phyloP scores from a whole-genome alignment of 2,113 vertebrate species.

The Tor tambroides region DNA sequence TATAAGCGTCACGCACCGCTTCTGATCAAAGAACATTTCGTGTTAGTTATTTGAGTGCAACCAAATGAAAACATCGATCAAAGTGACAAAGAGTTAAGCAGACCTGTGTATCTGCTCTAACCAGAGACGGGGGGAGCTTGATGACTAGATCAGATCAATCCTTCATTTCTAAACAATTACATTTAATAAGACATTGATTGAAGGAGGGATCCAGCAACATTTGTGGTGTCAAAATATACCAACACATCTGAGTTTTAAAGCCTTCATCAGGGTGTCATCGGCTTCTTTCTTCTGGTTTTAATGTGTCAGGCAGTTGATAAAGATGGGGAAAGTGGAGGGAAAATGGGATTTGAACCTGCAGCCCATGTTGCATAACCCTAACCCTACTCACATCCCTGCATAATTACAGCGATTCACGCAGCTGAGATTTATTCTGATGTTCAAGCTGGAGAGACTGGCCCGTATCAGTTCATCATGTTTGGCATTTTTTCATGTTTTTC shows the following conservation, averaged over 20 bases:
- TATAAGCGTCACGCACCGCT: conserved; percentile 63
- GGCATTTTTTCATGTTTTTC: too few relatives aligned
- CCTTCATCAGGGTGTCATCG: background rate
- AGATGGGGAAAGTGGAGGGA: background rate
- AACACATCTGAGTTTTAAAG: too few relatives aligned
- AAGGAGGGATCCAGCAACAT: background rate
- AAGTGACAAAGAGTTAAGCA: too few relatives aligned
- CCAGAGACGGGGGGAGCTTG: background rate
- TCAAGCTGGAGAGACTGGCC: background rate
- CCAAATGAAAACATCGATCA: too few relatives aligned
- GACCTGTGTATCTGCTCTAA: too few relatives aligned
- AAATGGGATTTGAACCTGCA: too few relatives aligned
- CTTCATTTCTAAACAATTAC: background rate
- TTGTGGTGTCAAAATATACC: background rate
- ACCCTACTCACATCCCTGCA: background rate
- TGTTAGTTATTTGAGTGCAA: too few relatives aligned
- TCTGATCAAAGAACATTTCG: background rate
- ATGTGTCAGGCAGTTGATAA: background rate
- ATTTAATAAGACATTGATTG: too few relatives aligned
- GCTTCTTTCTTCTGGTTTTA: background rate
- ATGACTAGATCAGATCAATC: background rate
- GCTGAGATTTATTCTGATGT: background rate
- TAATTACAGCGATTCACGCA: background rate
- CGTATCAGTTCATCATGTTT: background rate
- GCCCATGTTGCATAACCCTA: too few relatives aligned